Evolutionary conservation across 2,888 invertebrate species (phyloP).

Genomic region (Phaedon cochleariae): DNA sequence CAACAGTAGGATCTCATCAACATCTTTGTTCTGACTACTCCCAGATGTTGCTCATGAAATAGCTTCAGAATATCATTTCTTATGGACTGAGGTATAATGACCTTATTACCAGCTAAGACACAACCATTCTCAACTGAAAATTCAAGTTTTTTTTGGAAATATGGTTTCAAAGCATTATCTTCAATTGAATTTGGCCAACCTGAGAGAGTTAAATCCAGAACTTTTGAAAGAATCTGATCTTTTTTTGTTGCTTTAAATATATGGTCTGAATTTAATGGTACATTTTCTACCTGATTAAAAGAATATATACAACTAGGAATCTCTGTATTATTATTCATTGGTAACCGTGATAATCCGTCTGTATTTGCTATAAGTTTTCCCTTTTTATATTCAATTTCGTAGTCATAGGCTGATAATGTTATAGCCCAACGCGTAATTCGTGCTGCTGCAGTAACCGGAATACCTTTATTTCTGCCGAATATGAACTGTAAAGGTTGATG

Average conservation of each 20-base stretch:
- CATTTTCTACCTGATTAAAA: no score
- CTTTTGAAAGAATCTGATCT: background rate
- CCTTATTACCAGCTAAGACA: background rate
- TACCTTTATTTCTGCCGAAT: slow-evolving; percentile 36
- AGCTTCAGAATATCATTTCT: slow-evolving; percentile 2
- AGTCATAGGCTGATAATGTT: slow-evolving; percentile 5
- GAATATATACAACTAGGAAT: background rate
- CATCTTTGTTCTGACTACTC: slow-evolving; percentile 16
- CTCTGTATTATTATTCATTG: no score
- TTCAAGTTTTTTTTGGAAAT: slow-evolving; percentile 10
- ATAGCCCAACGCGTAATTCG: background rate
- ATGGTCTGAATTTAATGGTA: no score
- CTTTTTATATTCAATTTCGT: slow-evolving; percentile 10
- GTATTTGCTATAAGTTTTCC: background rate
- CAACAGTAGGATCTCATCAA: slow-evolving; percentile 11
- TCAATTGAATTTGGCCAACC: background rate
- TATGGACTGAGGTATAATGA: slow-evolving; percentile 10
- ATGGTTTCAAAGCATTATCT: slow-evolving; percentile 5
- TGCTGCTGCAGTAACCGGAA: slow-evolving; percentile 31
- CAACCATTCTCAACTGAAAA: slow-evolving; percentile 7
- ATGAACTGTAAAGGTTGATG: slow-evolving; percentile 38
- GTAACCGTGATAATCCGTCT: background rate
- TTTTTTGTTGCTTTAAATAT: no score
- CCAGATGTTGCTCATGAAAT: slow-evolving; percentile 19
- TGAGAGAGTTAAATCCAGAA: no score